These are phyloP conservation scores for Menidia menidia DNA, from an alignment of 2,797 vertebrate genomes.

Conservation along the genomic window DNA sequence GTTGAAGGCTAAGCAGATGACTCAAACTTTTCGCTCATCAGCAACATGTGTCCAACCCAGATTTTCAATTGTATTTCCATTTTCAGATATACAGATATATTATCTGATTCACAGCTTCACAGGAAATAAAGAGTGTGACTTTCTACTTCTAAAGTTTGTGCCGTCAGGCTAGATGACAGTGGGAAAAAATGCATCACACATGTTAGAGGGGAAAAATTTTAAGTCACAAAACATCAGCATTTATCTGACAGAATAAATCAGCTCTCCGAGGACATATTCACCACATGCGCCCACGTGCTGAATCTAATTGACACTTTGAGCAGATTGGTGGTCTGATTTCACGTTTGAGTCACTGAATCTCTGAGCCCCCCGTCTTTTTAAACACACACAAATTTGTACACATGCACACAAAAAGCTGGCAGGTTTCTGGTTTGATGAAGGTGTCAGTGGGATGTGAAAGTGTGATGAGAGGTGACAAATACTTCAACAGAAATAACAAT, in stretches of 20 bases:
- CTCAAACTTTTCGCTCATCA: neutral
- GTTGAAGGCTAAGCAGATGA: neutral
- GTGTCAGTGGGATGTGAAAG: constrained; percentile 47
- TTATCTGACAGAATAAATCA: constrained; percentile 28
- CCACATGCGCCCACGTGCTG: constrained; percentile 34
- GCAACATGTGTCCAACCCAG: neutral
- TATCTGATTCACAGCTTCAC: constrained; percentile 32
- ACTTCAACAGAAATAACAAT: constrained; percentile 63
- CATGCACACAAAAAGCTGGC: constrained; percentile 27
- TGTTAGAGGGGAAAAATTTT: constrained; percentile 5
- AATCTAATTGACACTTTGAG: constrained; percentile 58
- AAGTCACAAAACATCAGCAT: constrained; percentile 32
- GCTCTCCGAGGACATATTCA: constrained; percentile 18
- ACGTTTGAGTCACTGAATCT: constrained; percentile 44
- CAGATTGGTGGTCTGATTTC: constrained; percentile 46
- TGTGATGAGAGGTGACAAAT: constrained; percentile 63
- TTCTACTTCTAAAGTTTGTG: constrained; percentile 33
- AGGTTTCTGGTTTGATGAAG: constrained; percentile 52
- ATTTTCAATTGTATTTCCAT: constrained; percentile 28
- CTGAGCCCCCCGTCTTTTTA: constrained; percentile 10
- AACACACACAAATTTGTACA: constrained; percentile 1
- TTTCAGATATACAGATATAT: constrained; percentile 9
- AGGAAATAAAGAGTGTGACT: constrained; percentile 8
- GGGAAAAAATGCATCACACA: constrained; percentile 5
- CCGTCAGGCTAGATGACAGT: constrained; percentile 21